phyloP scores from a whole-genome alignment of 2,797 vertebrate species.

The Anguilla anguilla region DNA sequence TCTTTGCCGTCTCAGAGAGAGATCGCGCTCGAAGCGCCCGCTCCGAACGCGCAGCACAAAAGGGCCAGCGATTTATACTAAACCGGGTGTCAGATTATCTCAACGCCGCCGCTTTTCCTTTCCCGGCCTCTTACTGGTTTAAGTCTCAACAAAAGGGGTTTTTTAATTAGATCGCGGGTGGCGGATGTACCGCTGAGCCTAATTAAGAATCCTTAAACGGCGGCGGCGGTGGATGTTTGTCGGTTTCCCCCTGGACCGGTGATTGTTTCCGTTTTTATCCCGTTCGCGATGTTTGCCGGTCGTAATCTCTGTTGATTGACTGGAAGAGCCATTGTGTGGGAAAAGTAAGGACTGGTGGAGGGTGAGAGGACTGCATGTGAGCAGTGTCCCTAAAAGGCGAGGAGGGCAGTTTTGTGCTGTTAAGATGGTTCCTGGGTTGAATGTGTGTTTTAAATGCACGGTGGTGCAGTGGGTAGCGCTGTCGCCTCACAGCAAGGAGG shows the following conservation, averaged over 20 bases:
- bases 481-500: no score
- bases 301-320: not conserved
- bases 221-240: not conserved
- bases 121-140: not conserved
- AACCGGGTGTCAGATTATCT: slow-evolving; percentile 4
- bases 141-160: not conserved
- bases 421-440: not conserved
- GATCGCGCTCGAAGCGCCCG: not conserved
- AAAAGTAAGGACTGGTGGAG: not conserved
- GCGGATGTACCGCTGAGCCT: not conserved
- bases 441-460: not conserved
- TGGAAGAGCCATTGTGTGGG: not conserved
- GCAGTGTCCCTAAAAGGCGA: not conserved
- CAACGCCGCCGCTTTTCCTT: not conserved
- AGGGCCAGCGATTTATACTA: slow-evolving; percentile 2
- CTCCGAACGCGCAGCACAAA: not conserved
- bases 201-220: not conserved
- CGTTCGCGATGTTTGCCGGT: not conserved
- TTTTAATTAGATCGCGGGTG: slow-evolving; percentile 10
- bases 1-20: not conserved
- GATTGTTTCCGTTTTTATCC: not conserved
- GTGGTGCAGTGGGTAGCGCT: no score
- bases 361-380: not conserved
- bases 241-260: not conserved
- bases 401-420: no score